Evolutionary conservation across 2,888 invertebrate genomes (phyloP).

Genomic region (Ectemnius cavifrons): DNA sequence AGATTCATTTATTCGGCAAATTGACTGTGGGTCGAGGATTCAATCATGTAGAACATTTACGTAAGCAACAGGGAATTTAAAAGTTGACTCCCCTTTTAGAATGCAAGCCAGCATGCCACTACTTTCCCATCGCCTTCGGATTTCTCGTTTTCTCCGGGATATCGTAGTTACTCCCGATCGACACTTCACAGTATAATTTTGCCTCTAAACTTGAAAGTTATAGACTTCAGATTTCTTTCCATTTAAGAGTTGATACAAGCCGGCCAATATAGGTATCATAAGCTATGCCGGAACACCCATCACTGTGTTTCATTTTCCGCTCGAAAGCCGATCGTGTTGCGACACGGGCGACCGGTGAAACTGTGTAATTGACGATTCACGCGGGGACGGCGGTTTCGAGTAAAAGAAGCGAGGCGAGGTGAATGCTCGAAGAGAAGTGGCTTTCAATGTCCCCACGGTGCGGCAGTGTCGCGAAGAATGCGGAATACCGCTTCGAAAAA

Average conservation of each 20-base stretch:
- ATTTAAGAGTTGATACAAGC: too few species aligned
- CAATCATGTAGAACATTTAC: too few species aligned
- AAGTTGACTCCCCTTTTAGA: neutral
- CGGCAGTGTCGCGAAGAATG: neutral
- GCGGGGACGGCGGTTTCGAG: slow-evolving; percentile 1
- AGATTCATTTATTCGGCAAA: too few species aligned
- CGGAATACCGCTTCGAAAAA: neutral
- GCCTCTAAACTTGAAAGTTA: neutral
- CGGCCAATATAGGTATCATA: too few species aligned
- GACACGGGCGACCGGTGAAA: neutral
- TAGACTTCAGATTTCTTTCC: too few species aligned
- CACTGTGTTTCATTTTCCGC: neutral
- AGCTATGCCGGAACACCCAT: neutral
- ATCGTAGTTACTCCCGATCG: neutral
- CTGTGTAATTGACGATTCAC: slow-evolving; percentile 7
- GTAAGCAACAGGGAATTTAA: too few species aligned
- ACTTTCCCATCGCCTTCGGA: slow-evolving; percentile 12
- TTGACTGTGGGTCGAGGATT: too few species aligned
- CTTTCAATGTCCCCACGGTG: neutral
- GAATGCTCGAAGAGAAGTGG: neutral
- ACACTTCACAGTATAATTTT: neutral
- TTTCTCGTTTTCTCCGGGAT: slow-evolving; percentile 24
- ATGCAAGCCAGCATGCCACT: slow-evolving; percentile 4
- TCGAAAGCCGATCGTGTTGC: neutral
- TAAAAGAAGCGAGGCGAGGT: neutral